phyloP scores from a whole-genome alignment of 2,113 vertebrate genomes.

The Cyprinodon tularosa region DNA sequence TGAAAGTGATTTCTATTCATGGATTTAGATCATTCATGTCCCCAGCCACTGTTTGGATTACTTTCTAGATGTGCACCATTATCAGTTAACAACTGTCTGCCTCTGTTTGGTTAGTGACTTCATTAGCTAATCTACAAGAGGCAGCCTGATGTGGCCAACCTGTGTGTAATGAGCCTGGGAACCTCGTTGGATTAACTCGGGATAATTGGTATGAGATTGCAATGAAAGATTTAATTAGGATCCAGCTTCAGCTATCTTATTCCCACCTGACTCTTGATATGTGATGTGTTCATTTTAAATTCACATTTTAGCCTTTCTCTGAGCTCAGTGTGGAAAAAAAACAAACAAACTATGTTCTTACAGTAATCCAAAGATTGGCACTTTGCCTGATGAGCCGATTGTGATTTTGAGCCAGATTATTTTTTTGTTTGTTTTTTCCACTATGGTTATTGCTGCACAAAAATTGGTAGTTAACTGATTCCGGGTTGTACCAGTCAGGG shows the following conservation, averaged over 20 bases:
- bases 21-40: background rate
- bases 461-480: no score
- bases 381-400: no score
- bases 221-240: conserved; percentile 67
- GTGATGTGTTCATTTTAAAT: conserved; percentile 50
- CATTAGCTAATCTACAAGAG: conserved; percentile 23
- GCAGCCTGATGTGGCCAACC: conserved; percentile 19
- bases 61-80: background rate
- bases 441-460: no score
- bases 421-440: no score
- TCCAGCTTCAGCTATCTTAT: conserved; percentile 31
- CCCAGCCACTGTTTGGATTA: background rate
- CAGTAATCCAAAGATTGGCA: no score
- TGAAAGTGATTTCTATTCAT: background rate
- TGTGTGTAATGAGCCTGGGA: conserved; percentile 53
- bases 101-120: conserved; percentile 22
- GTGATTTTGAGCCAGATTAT: no score
- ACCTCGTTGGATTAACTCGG: conserved; percentile 55
- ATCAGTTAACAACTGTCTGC: background rate
- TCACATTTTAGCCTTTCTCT: conserved; percentile 29
- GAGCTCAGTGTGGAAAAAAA: background rate
- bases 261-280: conserved; percentile 39
- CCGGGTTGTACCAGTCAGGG: no score
- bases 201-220: conserved; percentile 56
- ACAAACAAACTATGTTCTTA: background rate